These are phyloP conservation scores for Mimachlamys varia DNA, from an alignment of 2,888 invertebrate species.

Conservation along the genomic window DNA sequence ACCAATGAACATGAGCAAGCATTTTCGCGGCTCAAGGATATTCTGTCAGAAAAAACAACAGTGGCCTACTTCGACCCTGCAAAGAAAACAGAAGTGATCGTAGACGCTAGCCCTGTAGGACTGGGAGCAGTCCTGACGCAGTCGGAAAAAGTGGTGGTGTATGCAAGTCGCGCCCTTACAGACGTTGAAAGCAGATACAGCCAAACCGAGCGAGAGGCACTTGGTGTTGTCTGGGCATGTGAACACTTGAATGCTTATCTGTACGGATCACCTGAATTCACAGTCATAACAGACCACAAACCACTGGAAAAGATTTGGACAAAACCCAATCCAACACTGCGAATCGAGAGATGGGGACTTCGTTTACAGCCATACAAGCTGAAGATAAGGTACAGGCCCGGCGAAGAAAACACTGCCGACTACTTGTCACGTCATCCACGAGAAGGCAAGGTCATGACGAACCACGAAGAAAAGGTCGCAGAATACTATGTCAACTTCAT, in stretches of 20 bases:
- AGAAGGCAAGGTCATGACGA: not conserved
- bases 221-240: constrained; percentile 60
- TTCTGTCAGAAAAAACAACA: constrained; percentile 47
- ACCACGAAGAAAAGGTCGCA: constrained; percentile 49
- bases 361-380: constrained; percentile 59
- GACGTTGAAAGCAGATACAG: constrained; percentile 56
- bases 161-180: constrained; percentile 56
- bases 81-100: constrained; percentile 49
- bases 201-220: constrained; percentile 59
- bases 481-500: constrained; percentile 65
- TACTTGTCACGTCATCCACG: constrained; percentile 62
- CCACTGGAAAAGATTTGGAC: constrained; percentile 56
- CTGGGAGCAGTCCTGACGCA: constrained; percentile 49
- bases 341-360: constrained; percentile 58
- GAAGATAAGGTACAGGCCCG: constrained; percentile 57
- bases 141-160: constrained; percentile 46
- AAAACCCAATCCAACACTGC: constrained; percentile 53
- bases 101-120: constrained; percentile 60
- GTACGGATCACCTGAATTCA: constrained; percentile 54
- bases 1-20: constrained; percentile 49
- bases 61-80: constrained; percentile 55
- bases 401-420: constrained; percentile 65
- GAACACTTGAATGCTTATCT: constrained; percentile 63
- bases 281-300: constrained; percentile 63
- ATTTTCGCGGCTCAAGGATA: constrained; percentile 50